Evolutionary conservation across 2,888 invertebrate genomes (phyloP).

Genomic region (Coelogynopora nodosa): DNA sequence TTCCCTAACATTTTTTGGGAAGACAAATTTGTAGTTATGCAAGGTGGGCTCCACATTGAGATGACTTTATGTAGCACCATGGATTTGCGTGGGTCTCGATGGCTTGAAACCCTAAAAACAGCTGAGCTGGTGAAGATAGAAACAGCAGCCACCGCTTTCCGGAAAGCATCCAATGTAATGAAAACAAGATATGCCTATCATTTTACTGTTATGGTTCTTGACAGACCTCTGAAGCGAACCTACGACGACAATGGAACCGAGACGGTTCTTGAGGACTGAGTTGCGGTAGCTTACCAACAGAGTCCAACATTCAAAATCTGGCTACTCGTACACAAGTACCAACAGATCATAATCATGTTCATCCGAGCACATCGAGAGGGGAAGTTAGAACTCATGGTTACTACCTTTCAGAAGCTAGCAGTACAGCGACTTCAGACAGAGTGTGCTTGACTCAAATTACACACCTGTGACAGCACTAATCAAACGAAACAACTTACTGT

Average conservation of each 20-base stretch:
- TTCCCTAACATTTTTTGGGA: conserved; percentile 36
- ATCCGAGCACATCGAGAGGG: conserved; percentile 40
- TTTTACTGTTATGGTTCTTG: conserved; percentile 42
- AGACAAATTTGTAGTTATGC: conserved; percentile 37
- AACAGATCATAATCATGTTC: conserved; percentile 30
- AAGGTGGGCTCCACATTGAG: conserved; percentile 38
- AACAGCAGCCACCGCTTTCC: conserved; percentile 47
- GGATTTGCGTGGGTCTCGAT: conserved; percentile 46
- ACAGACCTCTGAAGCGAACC: conserved; percentile 37
- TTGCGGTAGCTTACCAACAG: conserved; percentile 16
- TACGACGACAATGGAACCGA: neutral
- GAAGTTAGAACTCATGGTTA: conserved; percentile 35
- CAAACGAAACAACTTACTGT: conserved; percentile 39
- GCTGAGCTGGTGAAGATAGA: conserved; percentile 46
- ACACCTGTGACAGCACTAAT: conserved; percentile 41
- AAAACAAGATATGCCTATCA: conserved; percentile 47
- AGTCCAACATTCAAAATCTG: conserved; percentile 44
- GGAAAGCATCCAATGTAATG: conserved; percentile 46
- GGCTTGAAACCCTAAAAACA: conserved; percentile 45
- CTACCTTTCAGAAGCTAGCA: conserved; percentile 27
- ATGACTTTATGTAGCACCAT: conserved; percentile 46
- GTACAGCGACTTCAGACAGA: conserved; percentile 26
- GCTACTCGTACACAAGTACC: conserved; percentile 17
- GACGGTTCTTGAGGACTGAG: neutral
- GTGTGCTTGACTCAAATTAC: conserved; percentile 39